A percentile compares a stretch with the other conserved stretches of the same genome.
These are phyloP conservation scores for Sebastes itinus DNA, from an alignment of 2,797 vertebrate species.

Conservation along the genomic window DNA sequence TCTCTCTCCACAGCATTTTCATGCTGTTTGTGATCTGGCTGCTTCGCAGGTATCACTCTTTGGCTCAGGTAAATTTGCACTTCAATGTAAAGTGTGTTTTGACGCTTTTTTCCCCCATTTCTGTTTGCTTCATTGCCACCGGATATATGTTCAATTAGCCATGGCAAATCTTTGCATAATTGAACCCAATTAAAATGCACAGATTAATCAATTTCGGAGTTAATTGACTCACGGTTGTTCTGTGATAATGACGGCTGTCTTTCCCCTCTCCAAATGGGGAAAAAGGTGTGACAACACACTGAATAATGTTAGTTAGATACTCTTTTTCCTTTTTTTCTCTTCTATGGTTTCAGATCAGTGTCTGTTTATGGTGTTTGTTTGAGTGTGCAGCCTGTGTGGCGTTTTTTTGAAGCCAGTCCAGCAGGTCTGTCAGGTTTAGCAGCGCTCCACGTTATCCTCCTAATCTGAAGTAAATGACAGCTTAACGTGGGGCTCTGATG, in stretches of 20 bases:
- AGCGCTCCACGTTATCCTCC: slow-evolving; percentile 49
- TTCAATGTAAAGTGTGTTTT: neutral
- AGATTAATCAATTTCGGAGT: slow-evolving; percentile 66
- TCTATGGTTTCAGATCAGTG: neutral
- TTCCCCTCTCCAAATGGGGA: slow-evolving; percentile 19
- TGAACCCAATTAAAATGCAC: slow-evolving; percentile 71
- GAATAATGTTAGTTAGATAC: neutral
- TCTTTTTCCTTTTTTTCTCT: neutral
- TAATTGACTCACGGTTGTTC: slow-evolving; percentile 66
- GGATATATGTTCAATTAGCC: slow-evolving; percentile 72
- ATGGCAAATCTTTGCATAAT: slow-evolving; percentile 65
- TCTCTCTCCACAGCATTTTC: slow-evolving; percentile 79
- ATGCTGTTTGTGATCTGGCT: slow-evolving; percentile 91
- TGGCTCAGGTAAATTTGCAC: slow-evolving; percentile 84
- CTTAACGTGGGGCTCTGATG: slow-evolving; percentile 48
- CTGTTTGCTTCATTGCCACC: slow-evolving; percentile 59
- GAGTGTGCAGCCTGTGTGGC: neutral
- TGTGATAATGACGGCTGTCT: slow-evolving; percentile 49
- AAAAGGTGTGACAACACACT: neutral
- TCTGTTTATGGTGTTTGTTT: neutral
- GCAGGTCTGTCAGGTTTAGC: slow-evolving; percentile 63
- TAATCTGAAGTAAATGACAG: slow-evolving; percentile 75
- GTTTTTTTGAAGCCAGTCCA: slow-evolving; percentile 46
- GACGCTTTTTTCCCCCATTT: neutral
- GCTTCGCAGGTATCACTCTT: slow-evolving; percentile 87